Evolutionary conservation across 2,888 invertebrate genomes (phyloP), one percentile per base, ranked within the genome.

Genomic region (Drosophila affinis): DNA sequence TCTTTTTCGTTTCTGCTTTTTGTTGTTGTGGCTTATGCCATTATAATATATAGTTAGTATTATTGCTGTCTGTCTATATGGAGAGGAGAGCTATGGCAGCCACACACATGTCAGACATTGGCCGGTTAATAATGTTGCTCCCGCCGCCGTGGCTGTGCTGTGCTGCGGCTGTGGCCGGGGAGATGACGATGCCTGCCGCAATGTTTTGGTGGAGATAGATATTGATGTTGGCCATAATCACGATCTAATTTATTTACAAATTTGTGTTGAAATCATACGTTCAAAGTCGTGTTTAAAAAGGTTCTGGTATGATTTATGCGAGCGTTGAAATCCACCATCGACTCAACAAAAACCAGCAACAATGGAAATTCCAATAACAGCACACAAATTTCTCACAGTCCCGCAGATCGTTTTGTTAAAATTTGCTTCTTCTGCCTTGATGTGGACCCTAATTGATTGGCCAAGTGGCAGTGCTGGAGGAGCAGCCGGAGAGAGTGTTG

Each of bases 171-270:
- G 55, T 39, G 57, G 46, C 45, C 67, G 45, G 49, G 55, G 65
- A 65, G 74, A 69, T 70, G 67, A 64, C 62, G 72, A 55, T 70
- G 34, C 34, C 34, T 14, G 12, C 34, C 12, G 34, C 34, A 34
- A 34, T 34, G 34, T 34, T 34, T 34, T 12, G 34, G 60, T 61
- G 63, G 56, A 63, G 83, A 75, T 81, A 39, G 81, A 85, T 85
- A 88, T 85, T 88, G 88, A 88, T 85, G 85, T 86, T 85, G 67
- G 71, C 82, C 80, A 87, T 86, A 88, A 84, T 90, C 90, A 89
- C 90, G 90, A 89, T 82, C 86, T 82, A 89, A 90, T 90, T 90
- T 89, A 89, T 84, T 89, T 82, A 89, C 90, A 89, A 89, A 90
- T 89, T 57, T 89, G 81, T 89, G 89, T 86, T 89, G 90, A 87